phyloP scores from a whole-genome alignment of 1,140 invertebrate species.

The Portunus trituberculatus region DNA sequence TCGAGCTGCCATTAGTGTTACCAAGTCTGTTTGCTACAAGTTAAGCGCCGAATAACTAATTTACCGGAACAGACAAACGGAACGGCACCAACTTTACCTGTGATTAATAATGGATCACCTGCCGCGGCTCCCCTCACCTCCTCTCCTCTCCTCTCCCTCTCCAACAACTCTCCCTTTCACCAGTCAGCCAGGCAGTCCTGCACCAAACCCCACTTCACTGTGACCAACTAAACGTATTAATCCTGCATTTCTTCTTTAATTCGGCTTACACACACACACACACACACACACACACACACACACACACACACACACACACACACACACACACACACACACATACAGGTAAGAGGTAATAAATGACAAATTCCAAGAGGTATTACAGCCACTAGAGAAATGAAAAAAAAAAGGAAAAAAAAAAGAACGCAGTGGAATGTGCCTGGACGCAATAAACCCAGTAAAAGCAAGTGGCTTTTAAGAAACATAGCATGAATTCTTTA shows the following conservation, averaged over 20 bases:
- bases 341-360: background rate
- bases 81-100: constrained; percentile 10
- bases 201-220: background rate
- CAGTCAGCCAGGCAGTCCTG: no score
- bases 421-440: background rate
- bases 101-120: constrained; percentile 23
- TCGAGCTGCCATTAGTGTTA: background rate
- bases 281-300: background rate
- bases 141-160: background rate
- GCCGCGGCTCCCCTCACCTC: background rate
- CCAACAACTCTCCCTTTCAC: background rate
- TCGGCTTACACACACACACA: background rate
- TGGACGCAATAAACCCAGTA: no score
- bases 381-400: no score
- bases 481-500: no score
- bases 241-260: background rate
- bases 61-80: constrained; percentile 10
- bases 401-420: background rate
- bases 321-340: constrained; percentile 20
- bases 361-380: background rate
- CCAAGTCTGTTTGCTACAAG: constrained; percentile 20
- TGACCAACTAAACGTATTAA: background rate
- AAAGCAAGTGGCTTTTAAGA: no score
- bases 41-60: constrained; percentile 14
- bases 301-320: constrained; percentile 10